These are phyloP conservation scores for Sorex araneus DNA, from an alignment of 2,113 vertebrate genomes.

Conservation along the genomic window DNA sequence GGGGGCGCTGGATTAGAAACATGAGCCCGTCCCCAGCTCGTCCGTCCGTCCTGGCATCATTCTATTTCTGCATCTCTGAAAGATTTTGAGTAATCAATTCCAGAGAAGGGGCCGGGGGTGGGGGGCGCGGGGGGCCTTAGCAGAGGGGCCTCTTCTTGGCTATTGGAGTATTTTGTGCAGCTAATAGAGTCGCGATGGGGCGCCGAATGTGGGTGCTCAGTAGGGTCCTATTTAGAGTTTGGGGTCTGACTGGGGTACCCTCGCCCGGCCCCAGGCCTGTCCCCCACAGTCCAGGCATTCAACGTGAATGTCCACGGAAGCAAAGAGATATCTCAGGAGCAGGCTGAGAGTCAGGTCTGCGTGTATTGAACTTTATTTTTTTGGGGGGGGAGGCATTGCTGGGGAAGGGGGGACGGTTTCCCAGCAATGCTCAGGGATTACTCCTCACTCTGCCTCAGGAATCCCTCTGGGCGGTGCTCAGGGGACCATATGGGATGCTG, in stretches of 20 bases:
- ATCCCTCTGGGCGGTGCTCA: too few relatives aligned
- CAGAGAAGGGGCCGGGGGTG: constrained; percentile 86
- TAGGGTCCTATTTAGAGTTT: constrained; percentile 66
- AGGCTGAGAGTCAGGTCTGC: too few relatives aligned
- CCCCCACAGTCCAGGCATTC: too few relatives aligned
- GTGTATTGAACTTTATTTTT: too few relatives aligned
- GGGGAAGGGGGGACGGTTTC: too few relatives aligned
- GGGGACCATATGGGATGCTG: too few relatives aligned
- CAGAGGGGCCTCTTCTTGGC: constrained; percentile 86
- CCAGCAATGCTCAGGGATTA: too few relatives aligned
- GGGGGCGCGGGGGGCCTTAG: constrained; percentile 66
- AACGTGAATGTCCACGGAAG: too few relatives aligned
- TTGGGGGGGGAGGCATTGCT: too few relatives aligned
- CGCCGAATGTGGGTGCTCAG: constrained; percentile 40
- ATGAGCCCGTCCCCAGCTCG: constrained; percentile 87
- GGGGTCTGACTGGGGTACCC: background rate
- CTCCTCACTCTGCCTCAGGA: too few relatives aligned
- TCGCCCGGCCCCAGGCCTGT: background rate
- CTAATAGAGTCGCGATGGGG: constrained; percentile 74
- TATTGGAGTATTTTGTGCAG: constrained; percentile 81
- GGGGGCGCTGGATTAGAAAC: constrained; percentile 86
- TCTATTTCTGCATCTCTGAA: constrained; percentile 88
- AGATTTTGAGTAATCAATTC: constrained; percentile 89
- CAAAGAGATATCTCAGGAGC: too few relatives aligned
- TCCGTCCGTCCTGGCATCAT: constrained; percentile 87